Evolutionary conservation across 2,113 vertebrate genomes (phyloP).

Genomic region (Pithys albifrons): DNA sequence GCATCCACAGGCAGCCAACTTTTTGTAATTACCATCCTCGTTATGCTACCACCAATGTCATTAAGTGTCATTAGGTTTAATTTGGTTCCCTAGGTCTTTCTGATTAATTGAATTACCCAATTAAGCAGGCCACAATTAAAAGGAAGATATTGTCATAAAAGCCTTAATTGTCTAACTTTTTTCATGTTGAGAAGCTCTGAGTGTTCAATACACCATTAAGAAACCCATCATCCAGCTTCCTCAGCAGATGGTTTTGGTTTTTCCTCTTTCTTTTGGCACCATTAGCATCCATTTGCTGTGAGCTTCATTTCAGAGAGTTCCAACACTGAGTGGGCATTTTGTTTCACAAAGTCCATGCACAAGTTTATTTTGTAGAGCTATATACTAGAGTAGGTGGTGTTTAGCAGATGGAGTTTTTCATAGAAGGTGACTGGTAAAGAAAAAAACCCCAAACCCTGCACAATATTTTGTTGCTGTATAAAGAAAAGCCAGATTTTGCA

Average conservation of each 20-base stretch:
- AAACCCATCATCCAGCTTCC: neutral
- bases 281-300: neutral
- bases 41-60: neutral
- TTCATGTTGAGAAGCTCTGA: conserved; percentile 3
- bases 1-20: neutral
- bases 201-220: neutral
- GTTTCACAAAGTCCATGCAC: neutral
- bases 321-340: neutral
- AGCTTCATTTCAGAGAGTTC: neutral
- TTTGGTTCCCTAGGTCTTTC: conserved; percentile 22
- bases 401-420: conserved; percentile 41
- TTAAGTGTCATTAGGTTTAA: conserved; percentile 34
- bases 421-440: conserved; percentile 4
- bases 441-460: neutral
- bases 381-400: conserved; percentile 25
- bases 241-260: neutral
- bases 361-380: conserved; percentile 10
- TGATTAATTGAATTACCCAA: conserved; percentile 49
- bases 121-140: conserved; percentile 50
- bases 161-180: conserved; percentile 1
- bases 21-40: neutral
- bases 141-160: conserved; percentile 12
- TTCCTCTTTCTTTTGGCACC: neutral
- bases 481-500: conserved; percentile 29
- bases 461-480: conserved; percentile 35